These are phyloP conservation scores for Carpatolechia fugitivella DNA, from an alignment of 2,888 invertebrate genomes.

Conservation along the genomic window DNA sequence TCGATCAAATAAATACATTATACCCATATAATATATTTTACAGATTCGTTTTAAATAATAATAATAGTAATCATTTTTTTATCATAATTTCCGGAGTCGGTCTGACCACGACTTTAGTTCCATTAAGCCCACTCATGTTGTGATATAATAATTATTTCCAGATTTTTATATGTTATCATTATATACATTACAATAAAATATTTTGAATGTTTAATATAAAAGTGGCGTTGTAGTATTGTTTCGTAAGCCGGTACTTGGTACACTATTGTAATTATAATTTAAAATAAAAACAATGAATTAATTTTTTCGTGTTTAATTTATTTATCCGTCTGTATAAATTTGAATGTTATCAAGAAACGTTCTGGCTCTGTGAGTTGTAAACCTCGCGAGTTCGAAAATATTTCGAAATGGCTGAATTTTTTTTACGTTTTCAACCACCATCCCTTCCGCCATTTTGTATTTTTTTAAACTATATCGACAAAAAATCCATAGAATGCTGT, in stretches of 20 bases:
- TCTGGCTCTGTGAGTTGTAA: no score
- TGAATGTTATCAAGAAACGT: no score
- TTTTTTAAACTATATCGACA: no score
- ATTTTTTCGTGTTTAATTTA: not conserved
- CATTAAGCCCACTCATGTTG: constrained; percentile 13
- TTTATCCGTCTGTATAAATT: no score
- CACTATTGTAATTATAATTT: not conserved
- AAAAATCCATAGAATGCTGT: no score
- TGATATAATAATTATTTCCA: constrained; percentile 13
- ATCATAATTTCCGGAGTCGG: not conserved
- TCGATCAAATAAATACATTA: not conserved
- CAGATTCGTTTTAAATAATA: not conserved
- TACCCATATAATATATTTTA: no score
- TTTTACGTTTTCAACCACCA: no score
- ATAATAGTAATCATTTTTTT: not conserved
- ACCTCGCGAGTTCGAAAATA: no score
- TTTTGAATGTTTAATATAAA: no score
- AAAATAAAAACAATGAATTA: not conserved
- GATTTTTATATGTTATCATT: constrained; percentile 2
- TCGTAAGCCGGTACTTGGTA: constrained; percentile 13
- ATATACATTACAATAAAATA: no score
- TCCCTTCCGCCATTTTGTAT: no score
- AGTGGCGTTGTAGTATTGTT: constrained; percentile 11
- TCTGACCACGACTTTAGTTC: not conserved
- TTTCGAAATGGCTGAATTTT: no score